Conservation (phyloP, 2,113 vertebrate species). For the Pagrus major region DNA sequence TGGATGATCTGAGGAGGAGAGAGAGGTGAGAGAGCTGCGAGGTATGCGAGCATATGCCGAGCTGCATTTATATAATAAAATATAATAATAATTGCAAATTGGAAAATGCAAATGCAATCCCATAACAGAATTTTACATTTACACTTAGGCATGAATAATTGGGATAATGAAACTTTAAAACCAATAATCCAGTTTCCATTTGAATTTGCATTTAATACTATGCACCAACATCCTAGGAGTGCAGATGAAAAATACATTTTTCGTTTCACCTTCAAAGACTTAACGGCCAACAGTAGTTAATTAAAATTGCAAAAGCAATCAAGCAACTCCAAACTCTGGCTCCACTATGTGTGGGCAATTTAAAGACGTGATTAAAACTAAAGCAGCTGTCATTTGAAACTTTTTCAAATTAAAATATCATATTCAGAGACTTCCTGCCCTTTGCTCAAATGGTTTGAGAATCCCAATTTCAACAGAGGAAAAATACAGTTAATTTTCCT, state of each 20-base stretch:
- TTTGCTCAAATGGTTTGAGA: neutral
- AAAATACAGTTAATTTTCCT: neutral
- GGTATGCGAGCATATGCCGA: no score
- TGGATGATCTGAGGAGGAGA: slow-evolving; percentile 89
- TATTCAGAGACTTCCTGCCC: slow-evolving; percentile 12
- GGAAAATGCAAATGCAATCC: slow-evolving; percentile 1
- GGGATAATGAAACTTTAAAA: slow-evolving; percentile 36
- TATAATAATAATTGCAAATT: slow-evolving; percentile 15
- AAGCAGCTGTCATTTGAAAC: slow-evolving; percentile 5
- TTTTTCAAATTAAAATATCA: slow-evolving; percentile 3
- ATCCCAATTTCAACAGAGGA: slow-evolving; percentile 12
- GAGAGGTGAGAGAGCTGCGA: neutral
- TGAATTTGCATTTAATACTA: slow-evolving; percentile 11
- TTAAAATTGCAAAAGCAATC: slow-evolving; percentile 11
- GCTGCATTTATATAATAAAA: slow-evolving; percentile 1
- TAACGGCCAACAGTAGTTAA: neutral
- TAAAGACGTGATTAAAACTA: neutral
- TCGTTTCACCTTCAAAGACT: slow-evolving; percentile 20
- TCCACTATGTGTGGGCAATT: slow-evolving; percentile 21
- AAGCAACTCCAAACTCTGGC: slow-evolving; percentile 1
- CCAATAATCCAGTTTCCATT: slow-evolving; percentile 14
- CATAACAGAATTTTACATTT: slow-evolving; percentile 6
- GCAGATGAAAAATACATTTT: neutral
- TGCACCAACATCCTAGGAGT: neutral
- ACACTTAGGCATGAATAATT: slow-evolving; percentile 30